Percentiles rank a stretch among this genome's conserved stretches.
These are phyloP conservation scores for Sinelater perroti DNA, from an alignment of 2,888 invertebrate species.

Conservation along the genomic window DNA sequence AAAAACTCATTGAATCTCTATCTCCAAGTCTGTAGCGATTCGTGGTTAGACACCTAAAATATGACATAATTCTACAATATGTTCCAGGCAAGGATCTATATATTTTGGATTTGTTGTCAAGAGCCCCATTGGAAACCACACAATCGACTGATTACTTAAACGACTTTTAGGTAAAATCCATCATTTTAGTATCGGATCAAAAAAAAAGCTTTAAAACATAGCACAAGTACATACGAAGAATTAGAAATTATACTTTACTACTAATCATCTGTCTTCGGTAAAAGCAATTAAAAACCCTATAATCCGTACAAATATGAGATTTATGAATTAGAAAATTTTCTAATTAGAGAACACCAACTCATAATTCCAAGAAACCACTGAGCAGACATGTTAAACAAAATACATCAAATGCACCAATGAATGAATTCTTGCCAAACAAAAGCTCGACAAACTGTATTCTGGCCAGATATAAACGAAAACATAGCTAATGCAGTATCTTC, in stretches of 20 bases:
- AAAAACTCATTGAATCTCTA: too few species aligned
- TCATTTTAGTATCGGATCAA: slow-evolving; percentile 5
- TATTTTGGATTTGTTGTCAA: slow-evolving; percentile 1
- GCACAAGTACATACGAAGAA: not conserved
- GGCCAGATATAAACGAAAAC: not conserved
- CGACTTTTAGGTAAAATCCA: not conserved
- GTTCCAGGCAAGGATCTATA: too few species aligned
- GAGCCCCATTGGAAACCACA: slow-evolving; percentile 5
- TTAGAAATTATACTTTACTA: not conserved
- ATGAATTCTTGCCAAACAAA: slow-evolving; percentile 3
- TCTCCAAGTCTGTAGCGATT: not conserved
- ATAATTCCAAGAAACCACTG: slow-evolving; percentile 4
- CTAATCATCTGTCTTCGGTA: slow-evolving; percentile 3
- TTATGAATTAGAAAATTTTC: slow-evolving; percentile 3
- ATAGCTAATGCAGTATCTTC: not conserved
- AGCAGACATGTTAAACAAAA: slow-evolving; percentile 4
- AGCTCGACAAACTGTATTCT: slow-evolving; percentile 6
- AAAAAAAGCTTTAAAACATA: slow-evolving; percentile 1
- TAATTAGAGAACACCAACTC: slow-evolving; percentile 3
- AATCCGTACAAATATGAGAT: slow-evolving; percentile 1
- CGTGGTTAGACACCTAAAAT: not conserved
- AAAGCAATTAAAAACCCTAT: slow-evolving; percentile 5
- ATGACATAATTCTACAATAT: too few species aligned
- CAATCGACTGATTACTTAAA: slow-evolving; percentile 3
- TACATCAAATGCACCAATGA: slow-evolving; percentile 1